Conservation (phyloP, 2,888 invertebrate species). For the Serripes groenlandicus region DNA sequence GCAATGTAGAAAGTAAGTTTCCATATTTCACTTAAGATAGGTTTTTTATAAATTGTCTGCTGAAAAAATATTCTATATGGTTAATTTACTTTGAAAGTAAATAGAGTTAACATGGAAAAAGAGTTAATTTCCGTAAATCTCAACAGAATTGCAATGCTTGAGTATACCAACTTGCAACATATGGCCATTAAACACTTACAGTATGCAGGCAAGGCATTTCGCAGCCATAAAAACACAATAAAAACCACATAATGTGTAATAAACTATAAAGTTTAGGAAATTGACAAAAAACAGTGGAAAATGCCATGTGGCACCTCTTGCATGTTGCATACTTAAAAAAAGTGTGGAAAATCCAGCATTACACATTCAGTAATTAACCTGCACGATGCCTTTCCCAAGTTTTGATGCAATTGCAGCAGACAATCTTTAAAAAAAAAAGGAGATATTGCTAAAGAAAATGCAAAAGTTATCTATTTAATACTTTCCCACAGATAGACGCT, state of each 20-base stretch:
- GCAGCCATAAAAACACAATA: background rate
- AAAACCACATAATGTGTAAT: background rate
- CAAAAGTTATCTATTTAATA: too few species aligned
- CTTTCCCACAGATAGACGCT: too few species aligned
- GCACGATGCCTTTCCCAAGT: background rate
- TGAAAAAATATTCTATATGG: too few species aligned
- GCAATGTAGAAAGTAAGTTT: too few species aligned
- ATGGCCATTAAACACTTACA: background rate
- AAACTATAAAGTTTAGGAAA: constrained; percentile 15
- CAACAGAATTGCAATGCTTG: too few species aligned
- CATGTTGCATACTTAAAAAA: background rate
- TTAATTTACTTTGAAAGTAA: too few species aligned
- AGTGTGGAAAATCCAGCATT: background rate
- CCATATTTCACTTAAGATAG: too few species aligned
- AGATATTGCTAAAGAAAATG: background rate
- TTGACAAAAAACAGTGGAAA: background rate
- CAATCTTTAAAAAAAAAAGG: background rate
- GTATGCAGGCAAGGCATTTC: constrained; percentile 2
- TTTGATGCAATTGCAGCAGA: background rate
- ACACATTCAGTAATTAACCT: background rate
- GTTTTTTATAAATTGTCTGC: too few species aligned
- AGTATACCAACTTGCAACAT: too few species aligned
- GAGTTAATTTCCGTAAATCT: too few species aligned
- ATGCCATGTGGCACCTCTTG: constrained; percentile 5
- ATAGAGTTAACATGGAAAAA: too few species aligned